Percentiles rank a stretch among this genome's conserved stretches.
These are phyloP conservation scores for Hippopotamus amphibius DNA, from an alignment of 2,113 vertebrate species.

Conservation along the genomic window DNA sequence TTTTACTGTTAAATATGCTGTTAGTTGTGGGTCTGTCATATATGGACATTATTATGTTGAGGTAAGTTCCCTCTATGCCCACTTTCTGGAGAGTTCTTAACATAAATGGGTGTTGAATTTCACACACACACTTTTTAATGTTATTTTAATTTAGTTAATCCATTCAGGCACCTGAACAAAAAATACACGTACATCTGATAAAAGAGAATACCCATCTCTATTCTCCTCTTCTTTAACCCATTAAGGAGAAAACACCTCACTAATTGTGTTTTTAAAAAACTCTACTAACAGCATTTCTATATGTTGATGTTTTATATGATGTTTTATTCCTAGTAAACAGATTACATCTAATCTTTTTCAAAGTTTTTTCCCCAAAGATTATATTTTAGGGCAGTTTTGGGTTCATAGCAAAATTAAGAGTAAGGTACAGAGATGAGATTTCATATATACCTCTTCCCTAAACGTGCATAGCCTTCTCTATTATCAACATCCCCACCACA, in stretches of 20 bases:
- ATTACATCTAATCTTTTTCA: no score
- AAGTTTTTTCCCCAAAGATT: neutral
- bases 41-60: neutral
- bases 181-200: neutral
- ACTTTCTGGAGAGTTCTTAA: neutral
- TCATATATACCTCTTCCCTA: neutral
- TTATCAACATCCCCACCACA: neutral
- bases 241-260: neutral
- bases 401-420: neutral
- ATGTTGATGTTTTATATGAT: neutral
- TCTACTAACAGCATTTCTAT: neutral
- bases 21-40: neutral
- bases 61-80: neutral
- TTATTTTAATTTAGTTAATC: constrained; percentile 29
- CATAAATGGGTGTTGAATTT: neutral
- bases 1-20: neutral
- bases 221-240: neutral
- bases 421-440: neutral
- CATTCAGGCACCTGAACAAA: neutral
- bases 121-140: neutral
- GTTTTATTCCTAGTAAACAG: neutral
- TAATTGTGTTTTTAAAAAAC: neutral
- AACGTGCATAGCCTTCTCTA: neutral
- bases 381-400: neutral
- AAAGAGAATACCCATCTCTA: neutral